A percentile compares a stretch with the other conserved stretches of the same genome.
Evolutionary conservation across 1,140 invertebrate species (phyloP).

Genomic region (Meteorus sp.): DNA sequence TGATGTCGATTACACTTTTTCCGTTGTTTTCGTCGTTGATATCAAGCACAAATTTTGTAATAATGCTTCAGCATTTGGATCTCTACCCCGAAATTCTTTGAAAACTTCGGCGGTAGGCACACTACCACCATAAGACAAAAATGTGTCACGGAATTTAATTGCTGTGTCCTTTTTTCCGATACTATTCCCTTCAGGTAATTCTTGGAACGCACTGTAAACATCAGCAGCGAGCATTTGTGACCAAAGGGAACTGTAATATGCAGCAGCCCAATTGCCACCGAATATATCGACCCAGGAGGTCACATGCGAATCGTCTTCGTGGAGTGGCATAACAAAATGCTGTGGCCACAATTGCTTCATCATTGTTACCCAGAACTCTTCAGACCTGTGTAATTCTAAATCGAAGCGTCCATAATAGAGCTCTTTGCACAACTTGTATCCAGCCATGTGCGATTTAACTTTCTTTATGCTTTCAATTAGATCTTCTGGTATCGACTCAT

Average conservation of each 20-base stretch:
- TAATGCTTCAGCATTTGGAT: constrained; percentile 84
- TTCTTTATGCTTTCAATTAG: constrained; percentile 67
- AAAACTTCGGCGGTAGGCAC: constrained; percentile 82
- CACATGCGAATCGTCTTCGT: constrained; percentile 77
- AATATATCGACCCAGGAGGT: constrained; percentile 79
- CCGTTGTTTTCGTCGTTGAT: constrained; percentile 10
- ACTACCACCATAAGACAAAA: constrained; percentile 80
- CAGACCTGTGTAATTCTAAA: constrained; percentile 74
- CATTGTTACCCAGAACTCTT: constrained; percentile 79
- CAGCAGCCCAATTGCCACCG: constrained; percentile 71
- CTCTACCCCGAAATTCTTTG: constrained; percentile 84
- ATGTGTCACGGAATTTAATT: constrained; percentile 80
- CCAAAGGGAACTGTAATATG: constrained; percentile 76
- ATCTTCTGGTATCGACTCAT: constrained; percentile 69
- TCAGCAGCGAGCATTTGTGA: constrained; percentile 89
- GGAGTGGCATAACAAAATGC: constrained; percentile 72
- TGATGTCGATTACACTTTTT: constrained; percentile 2
- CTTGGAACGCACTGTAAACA: constrained; percentile 81
- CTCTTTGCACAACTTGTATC: constrained; percentile 77
- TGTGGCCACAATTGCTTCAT: constrained; percentile 75
- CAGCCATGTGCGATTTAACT: constrained; percentile 73
- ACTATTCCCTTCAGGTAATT: constrained; percentile 59
- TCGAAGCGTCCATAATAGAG: constrained; percentile 85
- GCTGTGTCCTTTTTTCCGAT: constrained; percentile 63
- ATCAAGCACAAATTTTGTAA: constrained; percentile 67